phyloP scores from a whole-genome alignment of 1,140 invertebrate species.

The Leptonema lineaticorne region DNA sequence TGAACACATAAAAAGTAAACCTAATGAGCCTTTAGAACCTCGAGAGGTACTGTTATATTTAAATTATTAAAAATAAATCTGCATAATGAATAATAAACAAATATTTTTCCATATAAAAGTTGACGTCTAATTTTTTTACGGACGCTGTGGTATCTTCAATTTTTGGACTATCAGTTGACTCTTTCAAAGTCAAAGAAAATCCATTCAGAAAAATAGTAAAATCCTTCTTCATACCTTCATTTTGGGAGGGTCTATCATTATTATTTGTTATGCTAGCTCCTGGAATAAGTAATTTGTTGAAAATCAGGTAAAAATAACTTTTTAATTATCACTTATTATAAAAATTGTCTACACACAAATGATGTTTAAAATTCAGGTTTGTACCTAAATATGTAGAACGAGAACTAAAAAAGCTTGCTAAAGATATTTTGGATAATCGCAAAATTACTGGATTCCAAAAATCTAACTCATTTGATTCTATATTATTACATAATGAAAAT shows the following conservation, averaged over 20 bases:
- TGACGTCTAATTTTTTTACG: conserved; percentile 31
- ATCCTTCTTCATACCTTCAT: conserved; percentile 26
- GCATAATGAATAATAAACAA: neutral
- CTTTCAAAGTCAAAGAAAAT: conserved; percentile 34
- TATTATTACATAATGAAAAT: conserved; percentile 15
- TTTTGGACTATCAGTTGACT: conserved; percentile 29
- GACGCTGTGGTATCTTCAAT: conserved; percentile 30
- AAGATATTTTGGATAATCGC: conserved; percentile 23
- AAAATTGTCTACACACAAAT: neutral
- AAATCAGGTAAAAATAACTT: conserved; percentile 13
- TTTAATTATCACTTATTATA: neutral
- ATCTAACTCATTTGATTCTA: conserved; percentile 33
- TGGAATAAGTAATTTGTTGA: conserved; percentile 18
- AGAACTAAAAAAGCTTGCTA: conserved; percentile 16
- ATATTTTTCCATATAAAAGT: conserved; percentile 15
- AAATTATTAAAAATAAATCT: neutral
- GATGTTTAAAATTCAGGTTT: no score
- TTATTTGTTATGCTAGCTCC: conserved; percentile 27
- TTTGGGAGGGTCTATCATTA: conserved; percentile 10
- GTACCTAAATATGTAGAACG: conserved; percentile 2
- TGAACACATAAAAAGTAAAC: conserved; percentile 22
- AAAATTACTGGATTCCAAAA: conserved; percentile 24
- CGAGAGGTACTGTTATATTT: conserved; percentile 31
- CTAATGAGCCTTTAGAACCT: conserved; percentile 26
- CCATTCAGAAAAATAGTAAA: conserved; percentile 20